A percentile compares a stretch with the other conserved stretches of the same genome.
Conservation (phyloP, 2,797 vertebrate species). For the Hirundo rustica region DNA sequence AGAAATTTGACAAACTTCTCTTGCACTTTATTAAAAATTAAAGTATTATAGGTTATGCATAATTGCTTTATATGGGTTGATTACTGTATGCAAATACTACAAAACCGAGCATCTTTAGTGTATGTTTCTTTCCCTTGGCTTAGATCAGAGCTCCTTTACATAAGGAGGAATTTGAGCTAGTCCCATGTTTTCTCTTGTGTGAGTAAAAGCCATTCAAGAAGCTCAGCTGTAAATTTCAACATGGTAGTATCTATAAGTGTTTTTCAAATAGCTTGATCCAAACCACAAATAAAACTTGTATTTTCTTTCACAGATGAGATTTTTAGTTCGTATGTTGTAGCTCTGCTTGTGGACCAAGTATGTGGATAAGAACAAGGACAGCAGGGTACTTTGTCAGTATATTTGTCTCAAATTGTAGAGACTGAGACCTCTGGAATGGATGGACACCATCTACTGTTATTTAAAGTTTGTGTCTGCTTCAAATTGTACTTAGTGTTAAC, state of each 20-base stretch:
- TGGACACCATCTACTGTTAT: neutral
- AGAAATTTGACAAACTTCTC: neutral
- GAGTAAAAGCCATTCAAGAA: neutral
- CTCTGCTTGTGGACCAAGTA: neutral
- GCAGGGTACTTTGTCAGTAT: neutral
- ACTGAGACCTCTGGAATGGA: neutral
- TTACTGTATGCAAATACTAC: neutral
- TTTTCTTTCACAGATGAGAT: neutral
- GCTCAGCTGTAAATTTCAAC: neutral
- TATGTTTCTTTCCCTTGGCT: neutral
- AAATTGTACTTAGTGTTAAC: neutral
- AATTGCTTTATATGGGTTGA: neutral
- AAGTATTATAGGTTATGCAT: neutral
- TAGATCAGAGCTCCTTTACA: neutral
- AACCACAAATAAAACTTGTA: neutral
- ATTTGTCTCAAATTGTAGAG: neutral
- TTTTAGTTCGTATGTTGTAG: neutral
- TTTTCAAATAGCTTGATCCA: neutral
- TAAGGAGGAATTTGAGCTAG: neutral
- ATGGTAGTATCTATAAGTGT: neutral
- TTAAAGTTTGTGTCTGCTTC: neutral
- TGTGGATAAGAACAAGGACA: neutral
- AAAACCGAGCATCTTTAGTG: neutral
- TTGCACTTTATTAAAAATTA: neutral
- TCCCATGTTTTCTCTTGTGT: neutral